Evolutionary conservation across 2,113 vertebrate species (phyloP).

Genomic region (Chionis minor): DNA sequence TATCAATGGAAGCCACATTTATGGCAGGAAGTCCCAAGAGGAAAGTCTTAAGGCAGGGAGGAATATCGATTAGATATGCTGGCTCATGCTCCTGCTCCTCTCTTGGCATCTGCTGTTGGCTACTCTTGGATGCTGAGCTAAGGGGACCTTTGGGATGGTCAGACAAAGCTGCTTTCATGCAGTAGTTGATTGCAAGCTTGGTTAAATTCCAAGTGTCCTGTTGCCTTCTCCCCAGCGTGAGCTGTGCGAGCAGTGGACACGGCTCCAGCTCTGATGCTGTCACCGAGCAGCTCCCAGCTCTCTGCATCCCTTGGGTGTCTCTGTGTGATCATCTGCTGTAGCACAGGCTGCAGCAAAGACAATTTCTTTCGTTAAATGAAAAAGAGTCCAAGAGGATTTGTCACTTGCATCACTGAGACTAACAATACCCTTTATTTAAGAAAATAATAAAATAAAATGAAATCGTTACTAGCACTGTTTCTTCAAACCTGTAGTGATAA

Average conservation of each 20-base stretch:
- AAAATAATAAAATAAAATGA: slow-evolving; percentile 35
- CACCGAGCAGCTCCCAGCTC: neutral
- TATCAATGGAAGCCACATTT: neutral
- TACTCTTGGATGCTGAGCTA: slow-evolving; percentile 9
- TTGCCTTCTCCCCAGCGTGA: neutral
- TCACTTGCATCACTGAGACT: slow-evolving; percentile 10
- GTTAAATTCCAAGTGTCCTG: neutral
- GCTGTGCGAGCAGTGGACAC: neutral
- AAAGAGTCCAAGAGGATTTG: neutral
- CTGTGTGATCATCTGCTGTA: slow-evolving; percentile 13
- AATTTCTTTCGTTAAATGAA: neutral
- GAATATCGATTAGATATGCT: neutral
- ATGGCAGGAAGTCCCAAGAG: neutral
- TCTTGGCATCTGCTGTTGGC: slow-evolving; percentile 12
- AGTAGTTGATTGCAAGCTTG: neutral
- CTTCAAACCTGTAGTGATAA: slow-evolving; percentile 50
- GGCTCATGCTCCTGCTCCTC: neutral
- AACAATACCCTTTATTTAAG: slow-evolving; percentile 50
- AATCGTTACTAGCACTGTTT: slow-evolving; percentile 23
- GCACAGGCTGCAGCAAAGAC: neutral
- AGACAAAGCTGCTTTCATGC: neutral
- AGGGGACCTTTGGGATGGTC: neutral
- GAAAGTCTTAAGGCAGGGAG: neutral
- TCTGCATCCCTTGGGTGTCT: neutral
- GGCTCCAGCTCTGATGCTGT: neutral